Evolutionary conservation across 2,888 invertebrate species (phyloP).

Genomic region (Embidobia sp.): DNA sequence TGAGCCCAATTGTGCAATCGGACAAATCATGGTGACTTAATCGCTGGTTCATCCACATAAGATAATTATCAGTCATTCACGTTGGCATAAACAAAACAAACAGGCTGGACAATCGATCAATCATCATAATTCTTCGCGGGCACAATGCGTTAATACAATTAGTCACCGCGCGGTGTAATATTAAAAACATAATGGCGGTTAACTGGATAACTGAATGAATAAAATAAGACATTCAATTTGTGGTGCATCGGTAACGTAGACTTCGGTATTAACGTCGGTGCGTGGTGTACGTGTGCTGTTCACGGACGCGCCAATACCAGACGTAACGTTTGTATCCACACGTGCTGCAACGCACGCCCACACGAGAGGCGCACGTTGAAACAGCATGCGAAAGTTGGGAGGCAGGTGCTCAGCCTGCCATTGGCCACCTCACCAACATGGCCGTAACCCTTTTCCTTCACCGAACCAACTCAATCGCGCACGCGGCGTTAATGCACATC

Average conservation of each 20-base stretch:
- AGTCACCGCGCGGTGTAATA: constrained; percentile 36
- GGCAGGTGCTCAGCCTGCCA: constrained; percentile 81
- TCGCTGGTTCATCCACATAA: constrained; percentile 24
- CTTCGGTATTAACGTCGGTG: constrained; percentile 43
- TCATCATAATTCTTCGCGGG: constrained; percentile 44
- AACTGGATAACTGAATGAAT: constrained; percentile 59
- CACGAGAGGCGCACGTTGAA: constrained; percentile 75
- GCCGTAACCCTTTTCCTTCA: constrained; percentile 77
- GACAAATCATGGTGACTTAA: constrained; percentile 18
- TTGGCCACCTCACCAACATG: constrained; percentile 81
- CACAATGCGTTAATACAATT: constrained; percentile 50
- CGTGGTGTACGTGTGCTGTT: constrained; percentile 25
- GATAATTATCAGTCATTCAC: constrained; percentile 30
- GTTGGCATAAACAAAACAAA: constrained; percentile 31
- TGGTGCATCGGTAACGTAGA: constrained; percentile 59
- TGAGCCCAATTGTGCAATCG: constrained; percentile 13
- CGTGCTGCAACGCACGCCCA: constrained; percentile 74
- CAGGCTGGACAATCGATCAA: constrained; percentile 35
- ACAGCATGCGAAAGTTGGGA: constrained; percentile 76
- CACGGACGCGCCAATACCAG: constrained; percentile 55
- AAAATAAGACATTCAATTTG: constrained; percentile 66
- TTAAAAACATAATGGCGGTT: constrained; percentile 60
- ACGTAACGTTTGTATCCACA: constrained; percentile 62
- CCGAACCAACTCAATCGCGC: constrained; percentile 70
- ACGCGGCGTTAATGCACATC: constrained; percentile 73